These are phyloP conservation scores for Pitta sordida DNA, from an alignment of 2,113 vertebrate species.

Conservation along the genomic window DNA sequence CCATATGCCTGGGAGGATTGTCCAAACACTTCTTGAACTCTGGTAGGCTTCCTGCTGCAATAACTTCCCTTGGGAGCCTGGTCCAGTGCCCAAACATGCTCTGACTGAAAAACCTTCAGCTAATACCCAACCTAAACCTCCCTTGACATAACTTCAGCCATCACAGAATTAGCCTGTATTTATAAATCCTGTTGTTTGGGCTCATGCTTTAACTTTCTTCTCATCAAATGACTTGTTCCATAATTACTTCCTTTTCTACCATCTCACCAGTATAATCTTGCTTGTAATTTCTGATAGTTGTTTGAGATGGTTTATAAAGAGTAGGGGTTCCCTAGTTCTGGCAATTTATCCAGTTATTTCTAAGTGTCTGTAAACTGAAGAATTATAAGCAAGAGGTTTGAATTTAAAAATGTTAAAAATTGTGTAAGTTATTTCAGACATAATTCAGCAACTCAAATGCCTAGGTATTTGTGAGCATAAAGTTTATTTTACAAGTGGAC, in stretches of 20 bases:
- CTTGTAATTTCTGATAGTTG: neutral
- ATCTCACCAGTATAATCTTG: neutral
- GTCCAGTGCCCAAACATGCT: neutral
- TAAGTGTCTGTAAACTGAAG: neutral
- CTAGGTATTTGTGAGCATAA: rapidly evolving
- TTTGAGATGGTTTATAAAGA: neutral
- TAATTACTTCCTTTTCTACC: neutral
- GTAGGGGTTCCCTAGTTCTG: neutral
- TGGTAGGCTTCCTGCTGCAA: neutral
- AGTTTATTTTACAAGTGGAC: neutral
- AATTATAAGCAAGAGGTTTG: neutral
- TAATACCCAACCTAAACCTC: neutral
- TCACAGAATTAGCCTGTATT: neutral
- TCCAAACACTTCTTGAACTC: rapidly evolving
- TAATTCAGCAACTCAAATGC: neutral
- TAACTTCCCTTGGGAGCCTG: too few species aligned
- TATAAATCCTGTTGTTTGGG: neutral
- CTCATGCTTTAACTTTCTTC: neutral
- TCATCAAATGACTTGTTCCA: neutral
- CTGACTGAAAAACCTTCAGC: neutral
- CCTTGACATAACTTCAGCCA: neutral
- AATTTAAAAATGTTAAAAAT: neutral
- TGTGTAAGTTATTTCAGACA: neutral
- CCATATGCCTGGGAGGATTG: rapidly evolving
- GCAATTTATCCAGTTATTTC: neutral